Evolutionary conservation across 1,140 invertebrate species (phyloP).

Genomic region (Drosophila willistoni): DNA sequence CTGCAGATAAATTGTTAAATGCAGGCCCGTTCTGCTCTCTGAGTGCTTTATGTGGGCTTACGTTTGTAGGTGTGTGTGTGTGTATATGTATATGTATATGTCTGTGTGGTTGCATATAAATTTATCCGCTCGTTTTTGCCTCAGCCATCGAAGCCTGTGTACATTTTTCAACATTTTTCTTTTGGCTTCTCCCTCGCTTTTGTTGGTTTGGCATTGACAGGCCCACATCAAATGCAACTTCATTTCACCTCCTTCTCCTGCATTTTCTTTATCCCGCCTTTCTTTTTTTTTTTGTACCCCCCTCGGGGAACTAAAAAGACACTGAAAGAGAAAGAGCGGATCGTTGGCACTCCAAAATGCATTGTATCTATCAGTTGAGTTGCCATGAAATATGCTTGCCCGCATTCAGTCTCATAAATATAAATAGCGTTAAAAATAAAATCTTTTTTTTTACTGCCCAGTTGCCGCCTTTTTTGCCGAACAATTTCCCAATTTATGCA

Average conservation of each 20-base stretch:
- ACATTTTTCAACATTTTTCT: conserved; percentile 73
- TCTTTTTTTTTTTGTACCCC: neutral
- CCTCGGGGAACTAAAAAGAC: conserved; percentile 28
- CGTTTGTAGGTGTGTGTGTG: conserved; percentile 59
- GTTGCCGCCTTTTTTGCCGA: conserved; percentile 30
- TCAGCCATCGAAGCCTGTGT: conserved; percentile 58
- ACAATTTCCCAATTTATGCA: conserved; percentile 49
- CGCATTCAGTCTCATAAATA: conserved; percentile 77
- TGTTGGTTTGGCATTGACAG: conserved; percentile 76
- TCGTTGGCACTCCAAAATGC: conserved; percentile 66
- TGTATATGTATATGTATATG: conserved; percentile 20
- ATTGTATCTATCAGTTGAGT: conserved; percentile 76
- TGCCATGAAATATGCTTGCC: conserved; percentile 73
- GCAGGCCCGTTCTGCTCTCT: conserved; percentile 73
- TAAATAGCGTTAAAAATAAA: conserved; percentile 72
- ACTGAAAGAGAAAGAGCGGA: neutral
- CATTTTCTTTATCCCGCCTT: neutral
- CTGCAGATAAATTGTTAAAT: conserved; percentile 83
- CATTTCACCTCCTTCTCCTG: conserved; percentile 16
- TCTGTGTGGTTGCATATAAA: conserved; percentile 70
- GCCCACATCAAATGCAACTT: conserved; percentile 72
- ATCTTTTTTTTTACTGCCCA: conserved; percentile 28
- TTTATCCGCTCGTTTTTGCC: conserved; percentile 66
- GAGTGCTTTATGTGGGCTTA: conserved; percentile 79
- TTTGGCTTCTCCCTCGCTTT: conserved; percentile 50